A percentile compares a stretch with the other conserved stretches of the same genome.
Conservation (phyloP, 1,140 invertebrate genomes). For the Augochlora pura region DNA sequence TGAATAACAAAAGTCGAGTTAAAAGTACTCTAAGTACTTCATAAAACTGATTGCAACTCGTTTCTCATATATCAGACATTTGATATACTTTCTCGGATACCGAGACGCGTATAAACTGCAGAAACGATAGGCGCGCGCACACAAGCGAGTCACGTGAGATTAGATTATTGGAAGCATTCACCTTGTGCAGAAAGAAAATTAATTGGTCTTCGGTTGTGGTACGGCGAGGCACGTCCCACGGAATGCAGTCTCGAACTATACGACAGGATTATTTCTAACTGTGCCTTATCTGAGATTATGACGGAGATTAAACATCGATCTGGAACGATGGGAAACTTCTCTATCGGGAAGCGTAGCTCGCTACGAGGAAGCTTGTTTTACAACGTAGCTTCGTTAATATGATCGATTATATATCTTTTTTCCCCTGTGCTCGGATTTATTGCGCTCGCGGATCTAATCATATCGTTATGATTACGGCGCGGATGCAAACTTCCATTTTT, state of each 20-base stretch:
- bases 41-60: too few species aligned
- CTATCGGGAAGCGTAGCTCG: background rate
- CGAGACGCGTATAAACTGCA: too few species aligned
- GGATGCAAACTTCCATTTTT: too few species aligned
- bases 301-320: conserved; percentile 4
- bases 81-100: too few species aligned
- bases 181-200: conserved; percentile 9
- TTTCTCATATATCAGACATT: too few species aligned
- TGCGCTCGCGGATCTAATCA: background rate
- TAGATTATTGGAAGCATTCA: conserved; percentile 1
- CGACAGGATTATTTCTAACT: conserved; percentile 21
- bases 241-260: conserved; percentile 15
- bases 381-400: too few species aligned
- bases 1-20: too few species aligned
- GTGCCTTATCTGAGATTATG: conserved; percentile 18
- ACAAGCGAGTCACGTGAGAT: background rate
- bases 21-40: too few species aligned
- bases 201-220: conserved; percentile 12
- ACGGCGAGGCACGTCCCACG: background rate
- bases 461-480: too few species aligned
- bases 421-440: background rate
- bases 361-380: too few species aligned
- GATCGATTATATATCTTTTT: too few species aligned
- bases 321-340: conserved; percentile 19
- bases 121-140: background rate